phyloP scores from a whole-genome alignment of 2,113 vertebrate genomes.

The Sialia sialis region DNA sequence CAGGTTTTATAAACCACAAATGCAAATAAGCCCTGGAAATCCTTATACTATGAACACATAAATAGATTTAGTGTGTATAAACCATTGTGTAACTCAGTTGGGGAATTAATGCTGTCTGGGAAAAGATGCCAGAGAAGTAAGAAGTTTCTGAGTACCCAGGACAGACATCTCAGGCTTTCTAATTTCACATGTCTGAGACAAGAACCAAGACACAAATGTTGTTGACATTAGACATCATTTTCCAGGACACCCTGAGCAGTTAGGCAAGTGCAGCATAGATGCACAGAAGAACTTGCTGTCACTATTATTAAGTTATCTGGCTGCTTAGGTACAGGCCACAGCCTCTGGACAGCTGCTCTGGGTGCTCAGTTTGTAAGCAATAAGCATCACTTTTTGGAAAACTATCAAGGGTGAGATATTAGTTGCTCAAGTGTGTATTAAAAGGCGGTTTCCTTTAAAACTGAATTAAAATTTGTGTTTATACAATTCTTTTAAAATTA shows the following conservation, averaged over 20 bases:
- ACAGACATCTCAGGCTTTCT: background rate
- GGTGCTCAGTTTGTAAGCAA: background rate
- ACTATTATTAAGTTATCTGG: background rate
- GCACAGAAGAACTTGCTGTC: background rate
- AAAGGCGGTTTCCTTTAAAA: background rate
- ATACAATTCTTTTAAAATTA: background rate
- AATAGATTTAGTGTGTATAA: conserved; percentile 1
- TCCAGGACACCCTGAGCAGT: background rate
- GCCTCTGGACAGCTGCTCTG: background rate
- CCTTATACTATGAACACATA: background rate
- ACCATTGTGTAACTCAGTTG: background rate
- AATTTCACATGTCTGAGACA: background rate
- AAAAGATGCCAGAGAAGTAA: background rate
- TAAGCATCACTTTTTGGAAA: background rate
- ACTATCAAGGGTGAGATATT: background rate
- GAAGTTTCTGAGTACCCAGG: background rate
- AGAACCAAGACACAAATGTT: background rate
- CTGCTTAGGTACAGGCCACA: background rate
- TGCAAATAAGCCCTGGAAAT: conserved; percentile 14
- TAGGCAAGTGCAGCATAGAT: background rate
- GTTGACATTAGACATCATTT: background rate
- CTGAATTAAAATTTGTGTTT: background rate
- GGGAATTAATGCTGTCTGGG: background rate
- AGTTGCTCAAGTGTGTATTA: background rate
- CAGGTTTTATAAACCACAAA: conserved; percentile 34